Percentiles rank a stretch among this genome's conserved stretches.
phyloP scores from a whole-genome alignment of 2,888 invertebrate species.

The Formica aserva region DNA sequence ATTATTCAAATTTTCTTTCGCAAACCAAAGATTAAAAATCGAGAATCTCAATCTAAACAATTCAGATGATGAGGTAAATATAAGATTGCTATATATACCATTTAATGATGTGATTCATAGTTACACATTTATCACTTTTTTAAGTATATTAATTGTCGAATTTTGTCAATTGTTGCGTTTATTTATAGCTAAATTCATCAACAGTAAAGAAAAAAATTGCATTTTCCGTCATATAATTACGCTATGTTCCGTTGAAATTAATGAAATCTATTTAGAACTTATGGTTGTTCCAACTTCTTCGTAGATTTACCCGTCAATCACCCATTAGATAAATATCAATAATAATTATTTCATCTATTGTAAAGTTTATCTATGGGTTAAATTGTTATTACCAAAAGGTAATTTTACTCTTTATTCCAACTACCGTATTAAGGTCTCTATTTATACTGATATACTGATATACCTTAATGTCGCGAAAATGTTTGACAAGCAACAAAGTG shows the following conservation, averaged over 20 bases:
- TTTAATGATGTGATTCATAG: not conserved
- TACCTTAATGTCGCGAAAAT: not conserved
- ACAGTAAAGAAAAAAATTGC: not conserved
- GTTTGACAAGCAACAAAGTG: not conserved
- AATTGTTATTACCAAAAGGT: too few relatives aligned
- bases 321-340: too few relatives aligned
- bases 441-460: too few relatives aligned
- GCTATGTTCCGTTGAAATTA: not conserved
- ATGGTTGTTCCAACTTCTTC: too few relatives aligned
- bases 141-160: not conserved
- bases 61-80: conserved; percentile 72
- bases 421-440: too few relatives aligned
- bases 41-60: conserved; percentile 40
- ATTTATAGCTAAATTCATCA: not conserved
- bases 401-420: too few relatives aligned
- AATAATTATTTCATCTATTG: too few relatives aligned
- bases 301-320: too few relatives aligned
- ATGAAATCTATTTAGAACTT: not conserved
- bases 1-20: conserved; percentile 72
- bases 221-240: not conserved
- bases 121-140: not conserved
- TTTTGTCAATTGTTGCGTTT: not conserved
- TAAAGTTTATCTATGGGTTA: too few relatives aligned
- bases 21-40: not conserved
- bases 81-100: not conserved